Evolutionary conservation across 1,140 invertebrate genomes (phyloP), one percentile per base, ranked within the genome.

Genomic region (Megalopta genalis): DNA sequence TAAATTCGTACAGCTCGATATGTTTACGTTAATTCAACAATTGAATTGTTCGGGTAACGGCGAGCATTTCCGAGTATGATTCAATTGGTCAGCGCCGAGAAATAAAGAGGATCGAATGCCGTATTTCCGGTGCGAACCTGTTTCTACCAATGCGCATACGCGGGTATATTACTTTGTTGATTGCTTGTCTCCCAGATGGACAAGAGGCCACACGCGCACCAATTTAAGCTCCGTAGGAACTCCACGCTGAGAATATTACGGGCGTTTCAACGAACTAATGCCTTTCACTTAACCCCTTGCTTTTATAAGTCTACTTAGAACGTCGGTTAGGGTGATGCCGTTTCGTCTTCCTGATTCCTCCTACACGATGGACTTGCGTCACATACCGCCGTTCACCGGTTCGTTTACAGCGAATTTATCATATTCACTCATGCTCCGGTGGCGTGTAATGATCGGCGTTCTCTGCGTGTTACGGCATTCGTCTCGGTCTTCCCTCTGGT

Each of bases 211-310:
- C 75, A 77, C 75, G 75, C 75, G 75, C 21, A 64, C 68, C 70
- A 77, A 77, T 77, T 77, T 59, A 77, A 71, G 32, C 68, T 42
- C 16, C 59, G 39, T 27, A 77, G n/a, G 59, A 63, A 59, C 42
- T 37, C 37, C n/a, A 14, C 42, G 66, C 39, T 77, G 67, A 59
- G 59, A 77, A 77, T 52, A 71, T 63, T 9, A 46, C 59, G 54
- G 46, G 37, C 54, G 25, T 60, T 77, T 64, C 76, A 60, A 42
- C 23, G 39, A 77, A 77, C 59, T 64, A 71, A 77, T 77, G 59
- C 68, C 76, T 63, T 77, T 77, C 76, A 77, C 64, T 77, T 77
- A 71, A 77, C 76, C 76, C 68, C 63, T 32, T 4, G 68, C 42
- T 77, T 71, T 77, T 52, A 59, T 77, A 32, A 77, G 42, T 42